Percentiles rank a stretch among this genome's conserved stretches.
Evolutionary conservation across 1,140 invertebrate species (phyloP).

Genomic region (Periplaneta americana): DNA sequence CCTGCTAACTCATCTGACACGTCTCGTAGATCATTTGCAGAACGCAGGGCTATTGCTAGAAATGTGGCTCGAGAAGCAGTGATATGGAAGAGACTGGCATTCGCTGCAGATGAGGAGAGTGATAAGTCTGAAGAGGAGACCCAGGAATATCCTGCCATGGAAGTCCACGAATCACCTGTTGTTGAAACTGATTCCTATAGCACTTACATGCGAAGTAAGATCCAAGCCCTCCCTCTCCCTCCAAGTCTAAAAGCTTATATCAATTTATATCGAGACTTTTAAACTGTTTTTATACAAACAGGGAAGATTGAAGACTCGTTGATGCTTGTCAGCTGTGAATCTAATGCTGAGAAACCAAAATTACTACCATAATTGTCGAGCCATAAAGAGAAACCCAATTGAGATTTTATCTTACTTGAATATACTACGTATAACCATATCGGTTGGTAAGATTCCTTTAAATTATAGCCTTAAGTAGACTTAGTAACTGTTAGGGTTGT

Average conservation of each 20-base stretch:
- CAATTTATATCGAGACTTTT: constrained; percentile 44
- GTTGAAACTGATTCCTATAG: constrained; percentile 24
- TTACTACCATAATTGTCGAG: background rate
- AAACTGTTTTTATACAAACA: constrained; percentile 13
- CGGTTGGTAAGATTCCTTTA: background rate
- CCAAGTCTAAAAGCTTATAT: constrained; percentile 46
- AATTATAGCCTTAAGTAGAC: background rate
- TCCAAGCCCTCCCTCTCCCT: constrained; percentile 47
- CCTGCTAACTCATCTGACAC: background rate
- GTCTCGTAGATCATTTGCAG: background rate
- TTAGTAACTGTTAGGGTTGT: background rate
- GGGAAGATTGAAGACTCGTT: background rate
- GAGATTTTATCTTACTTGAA: background rate
- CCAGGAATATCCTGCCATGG: background rate
- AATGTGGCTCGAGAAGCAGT: background rate
- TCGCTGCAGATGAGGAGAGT: constrained; percentile 12
- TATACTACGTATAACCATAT: background rate
- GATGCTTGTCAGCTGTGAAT: background rate
- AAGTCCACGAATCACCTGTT: background rate
- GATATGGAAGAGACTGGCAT: constrained; percentile 1
- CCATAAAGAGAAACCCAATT: background rate
- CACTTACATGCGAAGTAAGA: constrained; percentile 44
- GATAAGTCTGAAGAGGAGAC: constrained; percentile 4
- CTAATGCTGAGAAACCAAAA: background rate
- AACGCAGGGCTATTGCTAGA: background rate